Conservation (phyloP, 2,888 invertebrate species). For the Saturnia japonica region DNA sequence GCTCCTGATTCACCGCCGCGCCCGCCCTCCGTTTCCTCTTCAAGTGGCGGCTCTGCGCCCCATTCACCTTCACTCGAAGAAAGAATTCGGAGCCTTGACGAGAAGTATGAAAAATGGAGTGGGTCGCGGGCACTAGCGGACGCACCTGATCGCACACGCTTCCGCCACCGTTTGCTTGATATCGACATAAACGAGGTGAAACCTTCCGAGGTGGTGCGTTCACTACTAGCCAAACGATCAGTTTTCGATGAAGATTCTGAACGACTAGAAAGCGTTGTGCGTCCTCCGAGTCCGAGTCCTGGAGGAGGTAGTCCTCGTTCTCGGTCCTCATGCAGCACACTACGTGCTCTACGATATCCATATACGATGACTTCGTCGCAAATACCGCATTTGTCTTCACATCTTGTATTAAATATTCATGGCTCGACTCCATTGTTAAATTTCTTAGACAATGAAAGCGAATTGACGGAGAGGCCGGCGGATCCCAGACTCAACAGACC, state of each 20-base stretch:
- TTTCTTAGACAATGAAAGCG: slow-evolving; percentile 15
- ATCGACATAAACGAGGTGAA: slow-evolving; percentile 91
- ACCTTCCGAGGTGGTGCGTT: slow-evolving; percentile 96
- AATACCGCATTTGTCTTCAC: slow-evolving; percentile 25
- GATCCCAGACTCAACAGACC: slow-evolving; percentile 51
- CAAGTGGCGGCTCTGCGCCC: slow-evolving; percentile 87
- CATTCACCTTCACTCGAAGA: slow-evolving; percentile 92
- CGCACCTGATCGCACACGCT: slow-evolving; percentile 81
- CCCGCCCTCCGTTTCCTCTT: slow-evolving; percentile 88
- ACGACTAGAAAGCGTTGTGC: slow-evolving; percentile 93
- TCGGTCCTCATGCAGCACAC: slow-evolving; percentile 60
- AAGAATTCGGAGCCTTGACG: slow-evolving; percentile 94
- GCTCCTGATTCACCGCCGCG: slow-evolving; percentile 86
- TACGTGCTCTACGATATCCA: slow-evolving; percentile 87
- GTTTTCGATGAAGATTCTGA: slow-evolving; percentile 98
- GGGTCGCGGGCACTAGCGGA: slow-evolving; percentile 83
- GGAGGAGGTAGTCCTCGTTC: slow-evolving; percentile 60
- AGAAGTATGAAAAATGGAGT: slow-evolving; percentile 95
- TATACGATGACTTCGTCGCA: slow-evolving; percentile 89
- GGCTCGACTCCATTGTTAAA: slow-evolving; percentile 8
- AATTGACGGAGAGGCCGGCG: slow-evolving; percentile 35
- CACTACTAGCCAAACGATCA: slow-evolving; percentile 94
- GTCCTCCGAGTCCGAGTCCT: slow-evolving; percentile 89
- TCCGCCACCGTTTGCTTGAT: slow-evolving; percentile 88
- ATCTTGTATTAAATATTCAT: slow-evolving; percentile 7